Evolutionary conservation across 2,888 invertebrate species (phyloP).

Genomic region (Stegophylla sp.): DNA sequence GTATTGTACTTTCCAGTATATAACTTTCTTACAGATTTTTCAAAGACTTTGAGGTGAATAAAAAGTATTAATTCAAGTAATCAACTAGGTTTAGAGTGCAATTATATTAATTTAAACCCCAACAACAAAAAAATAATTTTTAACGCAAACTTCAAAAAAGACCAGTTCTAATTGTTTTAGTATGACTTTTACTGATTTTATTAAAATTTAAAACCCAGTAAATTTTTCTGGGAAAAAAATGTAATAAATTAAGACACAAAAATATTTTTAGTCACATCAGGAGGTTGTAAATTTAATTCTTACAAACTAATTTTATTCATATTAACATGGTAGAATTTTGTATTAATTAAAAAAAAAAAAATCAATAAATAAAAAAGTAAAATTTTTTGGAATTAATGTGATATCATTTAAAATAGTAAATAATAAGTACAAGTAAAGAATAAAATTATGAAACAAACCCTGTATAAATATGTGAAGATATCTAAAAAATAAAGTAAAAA

Average conservation of each 20-base stretch:
- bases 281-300: background rate
- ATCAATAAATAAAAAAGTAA: too few species aligned
- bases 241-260: too few species aligned
- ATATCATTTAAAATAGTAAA: background rate
- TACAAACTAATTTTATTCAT: background rate
- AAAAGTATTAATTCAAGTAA: slow-evolving; percentile 3
- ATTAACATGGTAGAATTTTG: background rate
- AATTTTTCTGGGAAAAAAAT: too few species aligned
- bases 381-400: too few species aligned
- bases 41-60: slow-evolving; percentile 1
- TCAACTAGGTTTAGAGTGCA: slow-evolving; percentile 6
- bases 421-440: slow-evolving; percentile 34
- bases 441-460: slow-evolving; percentile 41
- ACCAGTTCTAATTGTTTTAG: too few species aligned
- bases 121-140: background rate
- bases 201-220: too few species aligned
- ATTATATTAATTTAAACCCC: background rate
- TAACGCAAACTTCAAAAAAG: too few species aligned
- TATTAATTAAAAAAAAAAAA: background rate
- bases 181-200: background rate
- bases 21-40: too few species aligned
- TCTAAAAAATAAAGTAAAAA: slow-evolving; percentile 46
- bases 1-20: slow-evolving; percentile 5
- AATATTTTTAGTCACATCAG: too few species aligned
- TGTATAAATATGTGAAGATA: slow-evolving; percentile 49